Evolutionary conservation across 2,797 vertebrate genomes (phyloP), one percentile per base, ranked within the genome.

Genomic region (Hydrocynus forskahlii): DNA sequence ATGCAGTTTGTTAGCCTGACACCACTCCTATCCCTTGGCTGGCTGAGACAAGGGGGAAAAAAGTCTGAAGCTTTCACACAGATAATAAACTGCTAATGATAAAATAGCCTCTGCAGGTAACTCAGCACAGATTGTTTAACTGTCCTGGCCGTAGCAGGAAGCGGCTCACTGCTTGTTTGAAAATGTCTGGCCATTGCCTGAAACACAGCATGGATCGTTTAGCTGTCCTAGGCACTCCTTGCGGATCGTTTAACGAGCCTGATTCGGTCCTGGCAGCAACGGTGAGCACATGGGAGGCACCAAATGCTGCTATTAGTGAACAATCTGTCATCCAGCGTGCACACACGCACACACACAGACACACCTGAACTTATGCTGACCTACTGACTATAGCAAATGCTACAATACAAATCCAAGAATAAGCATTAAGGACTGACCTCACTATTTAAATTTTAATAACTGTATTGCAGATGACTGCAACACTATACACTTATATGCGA

Each of bases 221-320:
- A 83, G 75, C 72, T 69, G 62, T 73, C 52, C 76, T 79, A 70
- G 45, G 38, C 19, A 48, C 77, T 83, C 79, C 72, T 35, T 64
- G 62, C 21, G 54, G 81, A 85, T 66, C 64, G 21, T 73, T 87
- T 87, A 85, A 83, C 81, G 83, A 78, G 67, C 68, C 77, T 62
- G 80, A 54, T 69, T 75, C 76, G 81, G 80, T 81, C 35, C 59
- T 88, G 87, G 83, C 84, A 84, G 57, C 59, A 35, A 25, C 68
- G 12, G 17, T 45, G 57, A 50, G 63, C 74, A 57, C 75, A 76
- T 63, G 57, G 67, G 80, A 80, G 78, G 62, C 63, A 76, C 79
- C 81, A 80, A 73, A 85, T 83, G 78, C 19, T 52, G 50, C 73
- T 68, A 68, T 82, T 81, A 74, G 17, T 43, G 72, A 71, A 76